These are phyloP conservation scores for Drosophila mimica DNA, from an alignment of 2,888 invertebrate species.

Conservation along the genomic window DNA sequence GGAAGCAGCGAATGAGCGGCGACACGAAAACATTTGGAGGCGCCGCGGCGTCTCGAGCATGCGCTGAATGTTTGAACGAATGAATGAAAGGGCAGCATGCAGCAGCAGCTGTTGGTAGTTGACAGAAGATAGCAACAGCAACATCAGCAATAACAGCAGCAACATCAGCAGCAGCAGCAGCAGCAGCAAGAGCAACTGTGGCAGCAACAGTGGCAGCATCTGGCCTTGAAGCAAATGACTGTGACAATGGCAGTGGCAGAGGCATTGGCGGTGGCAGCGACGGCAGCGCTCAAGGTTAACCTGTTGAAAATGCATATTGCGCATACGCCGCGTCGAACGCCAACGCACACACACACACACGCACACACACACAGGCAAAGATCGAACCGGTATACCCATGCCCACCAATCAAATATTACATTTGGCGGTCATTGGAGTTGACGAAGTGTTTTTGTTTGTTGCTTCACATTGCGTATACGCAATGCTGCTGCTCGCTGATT, in stretches of 20 bases:
- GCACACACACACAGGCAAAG: background rate
- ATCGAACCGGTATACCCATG: conserved; percentile 44
- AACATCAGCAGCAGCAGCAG: background rate
- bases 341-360: conserved; percentile 5
- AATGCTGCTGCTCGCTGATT: conserved; percentile 36
- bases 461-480: conserved; percentile 26
- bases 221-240: conserved; percentile 18
- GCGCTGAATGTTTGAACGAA: conserved; percentile 57
- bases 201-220: conserved; percentile 10
- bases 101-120: background rate
- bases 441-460: background rate
- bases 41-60: conserved; percentile 57
- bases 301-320: conserved; percentile 76
- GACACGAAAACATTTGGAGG: conserved; percentile 6
- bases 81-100: conserved; percentile 4
- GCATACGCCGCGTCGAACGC: conserved; percentile 65
- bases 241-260: conserved; percentile 3
- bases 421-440: conserved; percentile 18
- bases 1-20: background rate
- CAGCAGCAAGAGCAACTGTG: background rate
- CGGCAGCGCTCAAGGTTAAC: conserved; percentile 62
- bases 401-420: conserved; percentile 7
- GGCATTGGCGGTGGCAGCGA: conserved; percentile 9
- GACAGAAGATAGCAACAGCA: conserved; percentile 13
- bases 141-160: conserved; percentile 9